phyloP scores from a whole-genome alignment of 2,797 vertebrate genomes.

The Pipistrellus pipistrellus region DNA sequence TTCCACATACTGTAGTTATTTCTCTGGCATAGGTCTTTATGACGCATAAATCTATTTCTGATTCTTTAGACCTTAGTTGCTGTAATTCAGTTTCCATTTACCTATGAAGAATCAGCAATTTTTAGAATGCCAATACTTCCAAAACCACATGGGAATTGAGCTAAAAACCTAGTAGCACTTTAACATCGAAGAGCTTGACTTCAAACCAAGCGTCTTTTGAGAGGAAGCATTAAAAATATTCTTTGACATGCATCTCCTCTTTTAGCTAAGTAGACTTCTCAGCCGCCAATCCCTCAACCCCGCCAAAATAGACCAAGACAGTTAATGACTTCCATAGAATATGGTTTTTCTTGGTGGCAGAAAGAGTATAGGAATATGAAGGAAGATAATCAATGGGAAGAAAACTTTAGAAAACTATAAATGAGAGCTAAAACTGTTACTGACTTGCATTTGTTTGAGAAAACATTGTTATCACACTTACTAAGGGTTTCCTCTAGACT shows the following conservation, averaged over 20 bases:
- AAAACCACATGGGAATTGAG: constrained; percentile 47
- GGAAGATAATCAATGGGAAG: not conserved
- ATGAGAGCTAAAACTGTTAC: constrained; percentile 37
- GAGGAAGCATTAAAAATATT: constrained; percentile 44
- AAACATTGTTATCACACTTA: not conserved
- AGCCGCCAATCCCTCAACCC: not conserved
- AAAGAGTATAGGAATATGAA: not conserved
- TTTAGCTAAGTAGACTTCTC: constrained; percentile 49
- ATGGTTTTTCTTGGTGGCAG: constrained; percentile 25
- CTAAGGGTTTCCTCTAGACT: constrained; percentile 19
- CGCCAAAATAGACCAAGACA: not conserved
- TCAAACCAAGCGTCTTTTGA: constrained; percentile 52
- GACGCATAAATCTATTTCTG: constrained; percentile 67
- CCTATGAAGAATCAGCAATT: constrained; percentile 69
- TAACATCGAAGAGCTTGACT: constrained; percentile 53
- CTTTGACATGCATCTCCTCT: not conserved
- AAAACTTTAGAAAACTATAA: constrained; percentile 29
- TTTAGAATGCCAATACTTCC: constrained; percentile 53
- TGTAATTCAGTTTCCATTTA: constrained; percentile 72
- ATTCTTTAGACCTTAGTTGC: constrained; percentile 55
- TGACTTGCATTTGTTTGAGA: constrained; percentile 15
- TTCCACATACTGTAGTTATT: constrained; percentile 40
- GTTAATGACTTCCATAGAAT: constrained; percentile 7
- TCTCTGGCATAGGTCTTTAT: constrained; percentile 54
- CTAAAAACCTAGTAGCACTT: constrained; percentile 52